Evolutionary conservation across 2,888 invertebrate genomes (phyloP), one percentile per base, ranked within the genome.

Genomic region (Dolichomitus sp.): DNA sequence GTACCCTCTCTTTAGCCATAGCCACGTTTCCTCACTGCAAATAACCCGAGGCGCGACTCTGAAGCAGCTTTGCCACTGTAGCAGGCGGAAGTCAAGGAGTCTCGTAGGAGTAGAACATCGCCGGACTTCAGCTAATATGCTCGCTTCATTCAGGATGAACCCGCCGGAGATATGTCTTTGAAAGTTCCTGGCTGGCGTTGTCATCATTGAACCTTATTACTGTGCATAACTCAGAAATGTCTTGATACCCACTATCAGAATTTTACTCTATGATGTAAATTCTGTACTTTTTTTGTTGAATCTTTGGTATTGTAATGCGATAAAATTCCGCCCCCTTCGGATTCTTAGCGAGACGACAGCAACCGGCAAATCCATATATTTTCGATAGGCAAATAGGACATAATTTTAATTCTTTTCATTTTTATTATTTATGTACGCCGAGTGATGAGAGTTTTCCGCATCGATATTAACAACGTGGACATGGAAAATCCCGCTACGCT

Each of bases 1-100:
- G 65, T 94, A 94, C 94, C 94, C 94, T 90, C 94, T 90, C 88
- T 92, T 90, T 89, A 78, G 76, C 83, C 42, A 76, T 76, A 68
- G 48, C 61, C 48, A 59, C 80, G 63, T 83, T 76, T 80, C 50
- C 68, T 57, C 68, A 11, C 59, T 66, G 68, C 72, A 63, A 80
- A 80, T 76, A 83, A 80, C 50, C 68, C 23, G 54, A 54, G 73
- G 54, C 54, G 11, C 23, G 48, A 65, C 77, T 52, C 52, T 54
- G 68, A 40, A 33, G 45, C 50, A 50, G 37, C 42, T 57, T 42
- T 23, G 65, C 50, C 59, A 19, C 33, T 52, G 45, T 14, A 48
- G 48, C 61, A 57, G 69, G 45, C 70, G 72, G 68, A 83, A 73
- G 50, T 27, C 66, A 45, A 75, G 70, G 63, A 83, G 73, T 77